Percentiles rank a stretch among this genome's conserved stretches.
These are phyloP conservation scores for Cariama cristata DNA, from an alignment of 2,113 vertebrate genomes.

Conservation along the genomic window DNA sequence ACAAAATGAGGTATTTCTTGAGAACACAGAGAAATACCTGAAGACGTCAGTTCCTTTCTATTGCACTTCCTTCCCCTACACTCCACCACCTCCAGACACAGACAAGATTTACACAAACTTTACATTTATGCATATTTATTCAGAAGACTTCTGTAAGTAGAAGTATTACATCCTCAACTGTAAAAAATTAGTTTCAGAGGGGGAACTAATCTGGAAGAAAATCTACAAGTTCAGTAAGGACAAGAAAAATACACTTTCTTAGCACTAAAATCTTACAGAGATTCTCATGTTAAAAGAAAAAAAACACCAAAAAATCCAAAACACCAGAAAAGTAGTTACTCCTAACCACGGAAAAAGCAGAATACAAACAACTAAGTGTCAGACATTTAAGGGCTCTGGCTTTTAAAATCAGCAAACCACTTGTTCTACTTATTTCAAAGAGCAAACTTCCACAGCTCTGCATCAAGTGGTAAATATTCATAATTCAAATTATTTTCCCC, in stretches of 20 bases:
- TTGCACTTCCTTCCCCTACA: background rate
- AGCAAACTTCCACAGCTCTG: background rate
- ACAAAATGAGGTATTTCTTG: background rate
- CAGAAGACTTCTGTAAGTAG: background rate
- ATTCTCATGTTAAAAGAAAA: background rate
- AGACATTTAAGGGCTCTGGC: background rate
- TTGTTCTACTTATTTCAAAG: background rate
- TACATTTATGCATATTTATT: background rate
- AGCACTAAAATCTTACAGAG: background rate
- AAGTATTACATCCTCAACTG: background rate
- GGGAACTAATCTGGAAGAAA: background rate
- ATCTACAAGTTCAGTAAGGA: background rate
- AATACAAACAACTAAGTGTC: background rate
- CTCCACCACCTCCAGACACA: background rate
- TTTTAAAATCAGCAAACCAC: background rate
- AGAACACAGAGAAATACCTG: background rate
- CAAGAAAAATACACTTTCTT: background rate
- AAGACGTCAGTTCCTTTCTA: background rate
- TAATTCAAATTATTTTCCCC: fast-evolving
- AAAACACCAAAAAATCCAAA: background rate
- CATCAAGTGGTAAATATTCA: fast-evolving
- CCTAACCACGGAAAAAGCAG: background rate
- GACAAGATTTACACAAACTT: background rate
- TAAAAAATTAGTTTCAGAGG: background rate
- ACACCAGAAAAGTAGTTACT: background rate